Conservation (phyloP, 2,797 vertebrate genomes). For the Anguilla pacifica region DNA sequence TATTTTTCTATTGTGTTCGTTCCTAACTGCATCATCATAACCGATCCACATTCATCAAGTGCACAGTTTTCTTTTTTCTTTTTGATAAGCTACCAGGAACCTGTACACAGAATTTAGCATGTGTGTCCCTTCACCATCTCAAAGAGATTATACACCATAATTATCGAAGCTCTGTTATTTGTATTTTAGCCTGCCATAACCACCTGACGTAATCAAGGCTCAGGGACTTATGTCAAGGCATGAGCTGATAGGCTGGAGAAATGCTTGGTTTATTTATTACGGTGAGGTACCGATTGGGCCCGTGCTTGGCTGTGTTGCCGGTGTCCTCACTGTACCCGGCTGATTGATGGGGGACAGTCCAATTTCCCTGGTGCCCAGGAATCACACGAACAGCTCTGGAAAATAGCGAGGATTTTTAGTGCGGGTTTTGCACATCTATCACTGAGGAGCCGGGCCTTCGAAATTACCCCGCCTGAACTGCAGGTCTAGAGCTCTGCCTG, state of each 20-base stretch:
- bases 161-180: background rate
- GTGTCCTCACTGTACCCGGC: slow-evolving; percentile 26
- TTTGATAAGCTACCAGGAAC: background rate
- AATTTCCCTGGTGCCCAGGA: slow-evolving; percentile 34
- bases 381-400: slow-evolving; percentile 21
- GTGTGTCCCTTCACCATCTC: background rate
- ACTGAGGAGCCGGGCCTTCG: background rate
- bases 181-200: background rate
- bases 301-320: background rate
- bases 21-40: background rate
- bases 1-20: background rate
- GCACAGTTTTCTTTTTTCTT: background rate
- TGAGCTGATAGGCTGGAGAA: background rate
- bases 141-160: background rate
- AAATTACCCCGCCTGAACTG: slow-evolving; percentile 33
- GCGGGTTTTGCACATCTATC: slow-evolving; percentile 32
- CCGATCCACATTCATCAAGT: background rate
- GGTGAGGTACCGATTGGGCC: background rate
- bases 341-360: slow-evolving; percentile 37
- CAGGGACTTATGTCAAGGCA: background rate
- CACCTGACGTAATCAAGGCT: background rate
- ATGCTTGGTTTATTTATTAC: background rate
- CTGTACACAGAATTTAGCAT: background rate
- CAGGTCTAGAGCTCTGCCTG: background rate
- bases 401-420: slow-evolving; percentile 24